Evolutionary conservation across 2,888 invertebrate species (phyloP).

Genomic region (Scaptomyza polygonia): DNA sequence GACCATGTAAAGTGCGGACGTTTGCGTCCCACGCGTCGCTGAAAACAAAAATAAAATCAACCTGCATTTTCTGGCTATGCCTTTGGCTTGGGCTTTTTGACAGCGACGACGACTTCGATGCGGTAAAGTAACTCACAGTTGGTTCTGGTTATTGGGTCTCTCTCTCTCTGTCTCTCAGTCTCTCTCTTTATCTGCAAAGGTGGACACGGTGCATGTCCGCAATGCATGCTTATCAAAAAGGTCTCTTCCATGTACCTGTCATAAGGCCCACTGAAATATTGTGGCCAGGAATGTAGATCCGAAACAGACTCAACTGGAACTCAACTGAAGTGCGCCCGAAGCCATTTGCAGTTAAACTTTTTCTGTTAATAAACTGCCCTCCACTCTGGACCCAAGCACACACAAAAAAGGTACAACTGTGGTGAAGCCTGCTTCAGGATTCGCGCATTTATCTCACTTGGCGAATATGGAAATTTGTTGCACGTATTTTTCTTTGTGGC

Average conservation of each 20-base stretch:
- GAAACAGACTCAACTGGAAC: slow-evolving; percentile 7
- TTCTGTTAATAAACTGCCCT: slow-evolving; percentile 49
- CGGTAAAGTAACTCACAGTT: slow-evolving; percentile 63
- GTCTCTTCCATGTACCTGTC: slow-evolving; percentile 68
- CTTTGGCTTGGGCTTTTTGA: slow-evolving; percentile 42
- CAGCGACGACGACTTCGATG: slow-evolving; percentile 23
- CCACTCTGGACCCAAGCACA: slow-evolving; percentile 18
- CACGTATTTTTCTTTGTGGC: slow-evolving; percentile 8
- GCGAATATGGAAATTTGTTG: slow-evolving; percentile 69
- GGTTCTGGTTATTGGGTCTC: slow-evolving; percentile 5
- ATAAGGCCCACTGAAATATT: slow-evolving; percentile 78
- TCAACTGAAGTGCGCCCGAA: slow-evolving; percentile 20
- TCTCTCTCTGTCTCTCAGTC: not conserved
- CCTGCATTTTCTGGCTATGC: slow-evolving; percentile 48
- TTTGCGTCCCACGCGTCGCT: slow-evolving; percentile 65
- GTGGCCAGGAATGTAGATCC: slow-evolving; percentile 47
- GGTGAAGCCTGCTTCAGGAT: slow-evolving; percentile 51
- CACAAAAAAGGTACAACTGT: slow-evolving; percentile 19
- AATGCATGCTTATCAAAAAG: slow-evolving; percentile 68
- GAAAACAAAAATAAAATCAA: slow-evolving; percentile 49
- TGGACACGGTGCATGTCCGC: slow-evolving; percentile 45
- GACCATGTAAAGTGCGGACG: slow-evolving; percentile 65
- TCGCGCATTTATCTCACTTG: slow-evolving; percentile 72
- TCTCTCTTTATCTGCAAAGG: slow-evolving; percentile 61
- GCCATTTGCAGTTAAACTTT: slow-evolving; percentile 47